A percentile compares a stretch with the other conserved stretches of the same genome.
phyloP scores from a whole-genome alignment of 1,140 invertebrate species.

The Leptinotarsa defecta region DNA sequence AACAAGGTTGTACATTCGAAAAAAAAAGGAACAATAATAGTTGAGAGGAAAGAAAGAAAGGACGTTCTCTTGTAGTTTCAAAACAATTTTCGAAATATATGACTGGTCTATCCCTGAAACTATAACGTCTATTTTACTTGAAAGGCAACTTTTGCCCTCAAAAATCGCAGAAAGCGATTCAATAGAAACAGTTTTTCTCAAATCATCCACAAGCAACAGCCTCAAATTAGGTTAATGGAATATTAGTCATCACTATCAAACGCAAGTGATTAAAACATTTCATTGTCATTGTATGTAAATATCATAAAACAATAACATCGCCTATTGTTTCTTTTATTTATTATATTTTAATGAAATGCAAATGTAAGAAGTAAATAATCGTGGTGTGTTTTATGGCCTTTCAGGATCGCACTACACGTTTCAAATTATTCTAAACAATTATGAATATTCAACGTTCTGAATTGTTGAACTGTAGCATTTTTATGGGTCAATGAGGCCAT shows the following conservation, averaged over 20 bases:
- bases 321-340: not conserved
- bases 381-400: not conserved
- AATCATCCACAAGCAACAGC: not conserved
- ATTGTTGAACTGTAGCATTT: not conserved
- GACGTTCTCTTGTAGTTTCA: too few species aligned
- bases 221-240: not conserved
- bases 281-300: conserved; percentile 3
- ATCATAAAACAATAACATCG: not conserved
- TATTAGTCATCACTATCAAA: not conserved
- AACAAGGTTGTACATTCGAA: not conserved
- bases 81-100: too few species aligned
- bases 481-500: not conserved
- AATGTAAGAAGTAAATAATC: not conserved
- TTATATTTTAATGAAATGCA: conserved; percentile 3
- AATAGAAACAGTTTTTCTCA: not conserved
- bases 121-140: too few species aligned
- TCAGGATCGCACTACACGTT: not conserved
- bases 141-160: not conserved
- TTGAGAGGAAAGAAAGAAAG: too few species aligned
- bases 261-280: not conserved
- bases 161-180: not conserved
- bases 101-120: too few species aligned
- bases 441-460: conserved; percentile 1
- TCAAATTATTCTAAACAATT: conserved; percentile 1
- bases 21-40: too few species aligned